Conservation (phyloP, 2,113 vertebrate genomes). For the Hemichromis elongatus region DNA sequence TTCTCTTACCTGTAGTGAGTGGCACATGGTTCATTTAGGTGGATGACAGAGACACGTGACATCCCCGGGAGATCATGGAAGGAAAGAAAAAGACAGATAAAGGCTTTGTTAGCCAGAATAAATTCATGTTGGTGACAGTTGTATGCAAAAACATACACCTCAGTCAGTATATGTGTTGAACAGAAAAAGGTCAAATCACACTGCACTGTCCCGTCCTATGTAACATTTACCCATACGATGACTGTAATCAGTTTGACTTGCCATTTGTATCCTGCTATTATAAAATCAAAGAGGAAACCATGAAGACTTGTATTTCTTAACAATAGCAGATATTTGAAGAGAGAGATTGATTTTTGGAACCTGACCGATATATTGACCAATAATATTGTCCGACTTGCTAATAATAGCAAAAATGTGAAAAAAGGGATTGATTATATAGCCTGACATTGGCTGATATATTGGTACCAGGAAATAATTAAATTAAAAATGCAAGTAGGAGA, state of each 20-base stretch:
- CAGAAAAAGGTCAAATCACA: not conserved
- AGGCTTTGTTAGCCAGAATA: slow-evolving; percentile 1
- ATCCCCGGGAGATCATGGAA: not conserved
- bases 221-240: not conserved
- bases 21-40: not conserved
- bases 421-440: not conserved
- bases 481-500: not conserved
- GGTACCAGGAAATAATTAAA: not conserved
- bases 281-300: not conserved
- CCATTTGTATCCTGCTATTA: not conserved
- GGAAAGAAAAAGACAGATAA: not conserved
- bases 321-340: not conserved
- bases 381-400: not conserved
- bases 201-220: not conserved
- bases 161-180: rapidly evolving
- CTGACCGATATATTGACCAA: not conserved
- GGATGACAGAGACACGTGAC: not conserved
- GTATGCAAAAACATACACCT: not conserved
- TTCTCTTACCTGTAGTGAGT: slow-evolving; percentile 40
- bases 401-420: not conserved
- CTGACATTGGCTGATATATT: too few relatives aligned
- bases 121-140: not conserved
- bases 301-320: not conserved
- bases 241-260: not conserved
- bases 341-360: not conserved